phyloP scores from a whole-genome alignment of 2,113 vertebrate genomes.

The Calyptommatus sinebrachiatus region DNA sequence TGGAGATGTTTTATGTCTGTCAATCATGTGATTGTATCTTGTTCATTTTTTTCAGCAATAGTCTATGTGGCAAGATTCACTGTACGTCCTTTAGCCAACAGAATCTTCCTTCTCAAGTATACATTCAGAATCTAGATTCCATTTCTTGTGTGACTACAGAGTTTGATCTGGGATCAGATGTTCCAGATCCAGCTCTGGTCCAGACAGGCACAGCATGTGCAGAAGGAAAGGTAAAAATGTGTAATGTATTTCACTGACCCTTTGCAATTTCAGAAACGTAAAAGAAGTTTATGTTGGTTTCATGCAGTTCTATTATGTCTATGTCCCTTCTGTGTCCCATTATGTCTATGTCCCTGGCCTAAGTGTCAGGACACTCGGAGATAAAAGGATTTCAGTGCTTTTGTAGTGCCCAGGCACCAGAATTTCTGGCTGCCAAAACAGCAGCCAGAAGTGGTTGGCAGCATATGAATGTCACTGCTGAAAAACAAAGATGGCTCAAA shows the following conservation, averaged over 20 bases:
- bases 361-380: no score
- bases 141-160: conserved; percentile 75
- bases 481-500: no score
- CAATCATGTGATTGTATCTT: conserved; percentile 1
- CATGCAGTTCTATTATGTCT: not conserved
- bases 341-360: no score
- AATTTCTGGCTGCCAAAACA: no score
- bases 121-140: conserved; percentile 23
- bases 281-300: not conserved
- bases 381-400: no score
- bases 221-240: conserved; percentile 72
- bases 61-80: conserved; percentile 85
- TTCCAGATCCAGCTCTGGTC: conserved; percentile 84
- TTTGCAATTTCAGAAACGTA: not conserved
- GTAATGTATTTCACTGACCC: not conserved
- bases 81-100: conserved; percentile 68
- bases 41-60: conserved; percentile 63
- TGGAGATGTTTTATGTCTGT: not conserved
- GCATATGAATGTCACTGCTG: no score
- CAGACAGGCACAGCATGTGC: conserved; percentile 78
- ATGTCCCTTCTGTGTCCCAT: no score
- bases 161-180: conserved; percentile 80
- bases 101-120: conserved; percentile 47
- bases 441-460: no score
- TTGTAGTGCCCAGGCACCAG: no score